A percentile compares a stretch with the other conserved stretches of the same genome.
Evolutionary conservation across 2,797 vertebrate species (phyloP).

Genomic region (Hafferia zeledoni): DNA sequence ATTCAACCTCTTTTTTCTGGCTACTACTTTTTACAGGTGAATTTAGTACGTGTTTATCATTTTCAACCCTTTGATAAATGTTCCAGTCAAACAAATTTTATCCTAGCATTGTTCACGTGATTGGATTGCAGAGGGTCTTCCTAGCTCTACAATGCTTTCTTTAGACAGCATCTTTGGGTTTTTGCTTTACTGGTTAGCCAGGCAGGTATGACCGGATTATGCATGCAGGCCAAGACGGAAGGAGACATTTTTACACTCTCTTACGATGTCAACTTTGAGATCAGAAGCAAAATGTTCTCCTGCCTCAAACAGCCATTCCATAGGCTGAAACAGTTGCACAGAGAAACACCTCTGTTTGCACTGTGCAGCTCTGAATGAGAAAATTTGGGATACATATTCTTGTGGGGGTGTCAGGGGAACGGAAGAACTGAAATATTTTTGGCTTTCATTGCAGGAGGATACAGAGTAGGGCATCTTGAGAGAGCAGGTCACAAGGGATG

Average conservation of each 20-base stretch:
- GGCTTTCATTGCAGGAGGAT: background rate
- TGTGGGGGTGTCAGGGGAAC: background rate
- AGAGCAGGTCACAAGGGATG: background rate
- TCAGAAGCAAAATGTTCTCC: background rate
- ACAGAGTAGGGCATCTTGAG: background rate
- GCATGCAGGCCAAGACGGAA: background rate
- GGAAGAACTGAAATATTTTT: background rate
- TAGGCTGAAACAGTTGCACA: background rate
- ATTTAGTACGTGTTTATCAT: constrained; percentile 23
- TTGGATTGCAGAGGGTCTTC: background rate
- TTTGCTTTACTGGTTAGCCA: background rate
- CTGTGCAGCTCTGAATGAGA: background rate
- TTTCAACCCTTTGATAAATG: constrained; percentile 24
- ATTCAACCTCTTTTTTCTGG: background rate
- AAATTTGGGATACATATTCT: background rate
- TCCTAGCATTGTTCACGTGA: background rate
- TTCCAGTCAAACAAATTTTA: background rate
- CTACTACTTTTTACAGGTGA: background rate
- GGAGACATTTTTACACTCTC: background rate
- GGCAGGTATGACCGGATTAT: background rate
- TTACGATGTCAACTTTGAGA: background rate
- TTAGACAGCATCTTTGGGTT: background rate
- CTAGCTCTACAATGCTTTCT: background rate
- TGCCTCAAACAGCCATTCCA: background rate
- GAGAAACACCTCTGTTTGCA: background rate